A percentile compares a stretch with the other conserved stretches of the same genome.
phyloP scores from a whole-genome alignment of 2,113 vertebrate species.

The Spea bombifrons region DNA sequence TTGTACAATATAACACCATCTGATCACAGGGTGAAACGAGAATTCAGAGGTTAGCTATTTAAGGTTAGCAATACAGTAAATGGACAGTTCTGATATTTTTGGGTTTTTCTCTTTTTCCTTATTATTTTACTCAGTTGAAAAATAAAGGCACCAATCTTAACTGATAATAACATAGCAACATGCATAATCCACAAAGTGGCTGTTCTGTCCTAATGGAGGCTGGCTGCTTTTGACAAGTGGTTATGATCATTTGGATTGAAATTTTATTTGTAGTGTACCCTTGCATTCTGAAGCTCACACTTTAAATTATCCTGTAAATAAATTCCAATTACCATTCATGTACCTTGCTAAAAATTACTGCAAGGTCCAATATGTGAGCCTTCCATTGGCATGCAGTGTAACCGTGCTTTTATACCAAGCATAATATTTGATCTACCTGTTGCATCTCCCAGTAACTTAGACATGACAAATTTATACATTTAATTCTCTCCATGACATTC shows the following conservation, averaged over 20 bases:
- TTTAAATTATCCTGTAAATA: slow-evolving; percentile 35
- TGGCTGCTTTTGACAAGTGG: slow-evolving; percentile 5
- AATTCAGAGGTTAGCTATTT: too few relatives aligned
- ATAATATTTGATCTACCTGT: slow-evolving; percentile 23
- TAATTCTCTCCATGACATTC: neutral
- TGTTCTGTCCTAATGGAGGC: neutral
- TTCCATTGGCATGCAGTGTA: slow-evolving; percentile 33
- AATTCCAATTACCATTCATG: slow-evolving; percentile 31
- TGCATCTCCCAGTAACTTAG: slow-evolving; percentile 1
- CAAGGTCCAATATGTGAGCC: slow-evolving; percentile 18
- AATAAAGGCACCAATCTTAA: too few relatives aligned
- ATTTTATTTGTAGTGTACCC: slow-evolving; percentile 17
- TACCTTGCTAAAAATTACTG: slow-evolving; percentile 16
- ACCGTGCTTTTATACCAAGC: slow-evolving; percentile 25
- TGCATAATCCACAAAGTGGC: too few relatives aligned
- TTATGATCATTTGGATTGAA: slow-evolving; percentile 13
- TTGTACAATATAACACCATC: too few relatives aligned
- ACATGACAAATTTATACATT: neutral
- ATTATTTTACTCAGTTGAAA: too few relatives aligned
- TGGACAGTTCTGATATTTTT: too few relatives aligned
- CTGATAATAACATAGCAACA: too few relatives aligned
- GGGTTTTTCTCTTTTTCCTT: too few relatives aligned
- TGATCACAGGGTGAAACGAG: too few relatives aligned
- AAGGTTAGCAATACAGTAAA: too few relatives aligned
- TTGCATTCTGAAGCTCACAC: slow-evolving; percentile 5